Evolutionary conservation across 2,888 invertebrate genomes (phyloP), one percentile per base, ranked within the genome.

Genomic region (Hedya salicella): DNA sequence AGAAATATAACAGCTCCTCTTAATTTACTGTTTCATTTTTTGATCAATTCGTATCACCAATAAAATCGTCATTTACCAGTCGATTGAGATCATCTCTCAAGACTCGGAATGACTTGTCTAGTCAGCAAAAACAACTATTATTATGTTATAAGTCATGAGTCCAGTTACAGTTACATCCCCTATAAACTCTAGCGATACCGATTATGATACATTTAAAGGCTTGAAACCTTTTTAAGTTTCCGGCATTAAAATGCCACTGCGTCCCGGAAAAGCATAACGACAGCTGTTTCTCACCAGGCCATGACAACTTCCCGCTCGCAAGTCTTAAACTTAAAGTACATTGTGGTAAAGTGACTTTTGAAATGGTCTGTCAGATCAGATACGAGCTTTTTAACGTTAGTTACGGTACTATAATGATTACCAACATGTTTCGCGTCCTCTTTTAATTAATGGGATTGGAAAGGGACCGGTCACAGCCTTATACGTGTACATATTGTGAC

Each of bases 201-300:
- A 25, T 6, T 25, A 25, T 6, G 3, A 3, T 3, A 25, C 25
- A 6, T 25, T 5, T 25, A 25, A n/a, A n/a, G n/a, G n/a, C 14
- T 52, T 52, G 4, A 40, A 48, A 13, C 17, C 14, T 56, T 56
- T 63, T 56, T 54, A 48, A 30, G 19, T 60, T 65, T 53, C 65
- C 65, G 46, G 60, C 30, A 36, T 65, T 60, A 40, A 60, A 49
- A 59, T 59, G 32, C 50, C 42, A 44, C 39, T 19, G n/a, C 46
- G 46, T 46, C 60, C 65, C 60, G 60, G 65, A 65, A 53, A 63
- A 59, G 50, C 36, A 52, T 48, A 36, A 32, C 8, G n/a, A 30
- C 59, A 3, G 9, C 19, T 19, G 1, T 11, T 3, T 25, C 36
- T 48, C 0, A 56, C 11, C 21, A 11, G 19, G 1, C 9, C 3